Base-by-base conservation (phyloP, 2,888 invertebrate species). In the Tetragonula carbonaria region DNA sequence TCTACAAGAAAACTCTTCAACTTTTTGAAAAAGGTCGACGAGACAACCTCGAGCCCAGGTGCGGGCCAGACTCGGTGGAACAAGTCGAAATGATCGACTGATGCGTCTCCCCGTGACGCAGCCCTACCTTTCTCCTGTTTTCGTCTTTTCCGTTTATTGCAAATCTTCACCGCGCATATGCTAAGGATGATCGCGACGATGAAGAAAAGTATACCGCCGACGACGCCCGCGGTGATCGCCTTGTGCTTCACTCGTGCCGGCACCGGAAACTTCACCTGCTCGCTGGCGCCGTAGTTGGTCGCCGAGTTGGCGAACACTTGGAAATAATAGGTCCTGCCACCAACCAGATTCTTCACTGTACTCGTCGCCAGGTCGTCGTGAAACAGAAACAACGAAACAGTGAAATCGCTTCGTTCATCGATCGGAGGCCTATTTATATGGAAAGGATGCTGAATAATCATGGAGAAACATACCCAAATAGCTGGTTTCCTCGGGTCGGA, bases 131-230 rank as follows among this genome's bases (percentile, higher is more conserved):
- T 98, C 96, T 98, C 98, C 95, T 98, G 98, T 97, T 98, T 98
- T 96, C 98, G 97, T 93, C 98, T 97, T 95, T 98, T 98, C 94
- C 98, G 96, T 95, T 98, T 98, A 96, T 99, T 99, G 96, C 98
- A 98, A 95, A 99, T 98, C 96, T 99, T 98, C 94, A 99, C 98
- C 93, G 98, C 98, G 96, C 99, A 98, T 94, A 99, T 98, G 92
- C 99, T 98, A 93, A 99, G 97, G 94, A 99, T 98, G 95, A 99
- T 98, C 95, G 99, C 98, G 93, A 99, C 98, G 94, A 99, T 97
- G 96, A 99, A 98, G 96, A 99, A 99, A 94, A 99, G 96, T 93
- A 99, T 97, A 90, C 99, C 99, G 92, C 99, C 99, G 91, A 99
- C 98, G 93, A 99, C 98, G 87, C 99, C 99, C 93, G 99, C 99